Conservation (phyloP, 2,888 invertebrate genomes). For the Campopleginae sp. region DNA sequence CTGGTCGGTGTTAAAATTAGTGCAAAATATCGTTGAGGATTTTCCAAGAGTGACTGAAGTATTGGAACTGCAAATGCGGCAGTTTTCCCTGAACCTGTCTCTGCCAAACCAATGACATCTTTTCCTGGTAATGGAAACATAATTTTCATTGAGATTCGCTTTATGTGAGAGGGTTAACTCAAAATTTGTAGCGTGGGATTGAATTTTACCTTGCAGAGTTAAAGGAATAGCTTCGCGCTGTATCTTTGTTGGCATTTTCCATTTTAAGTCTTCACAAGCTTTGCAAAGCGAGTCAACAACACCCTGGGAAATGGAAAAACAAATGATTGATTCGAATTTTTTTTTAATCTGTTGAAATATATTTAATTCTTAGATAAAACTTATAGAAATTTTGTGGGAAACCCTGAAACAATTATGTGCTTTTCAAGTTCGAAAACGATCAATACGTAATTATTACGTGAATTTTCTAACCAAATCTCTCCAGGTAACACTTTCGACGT, state of each 20-base stretch:
- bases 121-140: conserved; percentile 86
- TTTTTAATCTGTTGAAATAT: neutral
- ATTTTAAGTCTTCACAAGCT: conserved; percentile 96
- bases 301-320: conserved; percentile 87
- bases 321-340: neutral
- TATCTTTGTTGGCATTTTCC: conserved; percentile 97
- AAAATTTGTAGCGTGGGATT: neutral
- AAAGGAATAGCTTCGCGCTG: conserved; percentile 97
- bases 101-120: conserved; percentile 91
- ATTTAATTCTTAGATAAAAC: neutral
- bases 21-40: conserved; percentile 97
- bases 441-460: neutral
- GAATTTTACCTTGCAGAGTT: conserved; percentile 90
- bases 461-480: conserved; percentile 62
- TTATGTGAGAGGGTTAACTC: neutral
- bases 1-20: conserved; percentile 97
- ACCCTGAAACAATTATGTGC: neutral
- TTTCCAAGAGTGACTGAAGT: conserved; percentile 94
- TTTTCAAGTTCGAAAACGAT: neutral
- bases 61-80: conserved; percentile 99
- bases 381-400: neutral
- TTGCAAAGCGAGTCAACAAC: conserved; percentile 95
- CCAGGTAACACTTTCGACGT: conserved; percentile 63
- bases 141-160: neutral
- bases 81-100: conserved; percentile 98